A percentile compares a stretch with the other conserved stretches of the same genome.
Evolutionary conservation across 2,113 vertebrate genomes (phyloP).

Genomic region (Anthoscopus minutus): DNA sequence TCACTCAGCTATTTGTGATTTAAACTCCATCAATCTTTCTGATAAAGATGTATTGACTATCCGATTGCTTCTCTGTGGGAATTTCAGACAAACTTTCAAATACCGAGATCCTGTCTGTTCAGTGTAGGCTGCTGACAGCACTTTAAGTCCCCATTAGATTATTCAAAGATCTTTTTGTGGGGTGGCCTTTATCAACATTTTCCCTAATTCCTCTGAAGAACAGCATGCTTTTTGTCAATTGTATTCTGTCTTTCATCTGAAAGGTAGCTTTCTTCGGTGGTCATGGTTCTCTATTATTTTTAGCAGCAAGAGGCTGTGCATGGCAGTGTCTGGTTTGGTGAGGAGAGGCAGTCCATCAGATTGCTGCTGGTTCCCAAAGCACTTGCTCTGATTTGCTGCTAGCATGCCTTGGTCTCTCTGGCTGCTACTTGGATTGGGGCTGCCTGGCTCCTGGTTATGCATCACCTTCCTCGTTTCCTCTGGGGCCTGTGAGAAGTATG

Average conservation of each 20-base stretch:
- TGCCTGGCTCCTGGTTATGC: background rate
- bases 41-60: background rate
- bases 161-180: background rate
- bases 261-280: background rate
- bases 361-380: background rate
- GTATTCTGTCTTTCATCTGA: background rate
- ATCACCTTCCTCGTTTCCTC: background rate
- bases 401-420: background rate
- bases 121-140: background rate
- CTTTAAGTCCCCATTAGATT: background rate
- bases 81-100: background rate
- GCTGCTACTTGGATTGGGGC: background rate
- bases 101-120: background rate
- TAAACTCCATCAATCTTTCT: background rate
- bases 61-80: background rate
- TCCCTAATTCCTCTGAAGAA: background rate
- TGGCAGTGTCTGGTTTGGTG: background rate
- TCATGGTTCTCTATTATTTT: background rate
- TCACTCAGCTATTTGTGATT: background rate
- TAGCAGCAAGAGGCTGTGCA: background rate
- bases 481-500: background rate
- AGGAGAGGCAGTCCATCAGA: background rate
- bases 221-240: background rate
- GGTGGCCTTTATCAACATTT: background rate
- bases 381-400: background rate